A percentile compares a stretch with the other conserved stretches of the same genome.
Conservation (phyloP, 2,113 vertebrate species). For the Calonectris borealis region DNA sequence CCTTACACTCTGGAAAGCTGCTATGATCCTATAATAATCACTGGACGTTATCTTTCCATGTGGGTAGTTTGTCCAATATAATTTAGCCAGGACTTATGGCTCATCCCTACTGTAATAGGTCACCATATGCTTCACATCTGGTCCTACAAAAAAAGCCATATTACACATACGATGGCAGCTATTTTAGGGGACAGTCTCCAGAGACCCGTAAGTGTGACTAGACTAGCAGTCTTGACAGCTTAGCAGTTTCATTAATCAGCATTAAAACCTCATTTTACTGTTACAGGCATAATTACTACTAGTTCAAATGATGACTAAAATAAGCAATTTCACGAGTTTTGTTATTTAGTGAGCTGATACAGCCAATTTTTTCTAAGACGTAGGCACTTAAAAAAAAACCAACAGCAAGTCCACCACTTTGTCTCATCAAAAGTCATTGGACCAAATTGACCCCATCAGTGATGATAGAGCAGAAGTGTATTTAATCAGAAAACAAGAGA, state of each 20-base stretch:
- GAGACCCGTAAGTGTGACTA: neutral
- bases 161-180: neutral
- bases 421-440: neutral
- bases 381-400: neutral
- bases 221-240: constrained; percentile 18
- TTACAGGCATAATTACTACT: constrained; percentile 14
- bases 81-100: neutral
- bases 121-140: constrained; percentile 67
- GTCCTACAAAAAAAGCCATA: constrained; percentile 10
- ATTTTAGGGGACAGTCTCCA: constrained; percentile 6
- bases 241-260: constrained; percentile 49
- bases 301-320: neutral
- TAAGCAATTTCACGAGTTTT: neutral
- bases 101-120: constrained; percentile 21
- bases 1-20: neutral
- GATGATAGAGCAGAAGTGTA: neutral
- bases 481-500: neutral
- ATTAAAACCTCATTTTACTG: constrained; percentile 49
- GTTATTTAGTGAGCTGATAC: neutral
- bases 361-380: neutral
- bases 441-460: neutral
- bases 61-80: neutral
- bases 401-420: neutral
- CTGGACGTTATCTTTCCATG: neutral
- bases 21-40: neutral